Base-by-base conservation (phyloP, 2,888 invertebrate species). In the Mylabris sibirica region DNA sequence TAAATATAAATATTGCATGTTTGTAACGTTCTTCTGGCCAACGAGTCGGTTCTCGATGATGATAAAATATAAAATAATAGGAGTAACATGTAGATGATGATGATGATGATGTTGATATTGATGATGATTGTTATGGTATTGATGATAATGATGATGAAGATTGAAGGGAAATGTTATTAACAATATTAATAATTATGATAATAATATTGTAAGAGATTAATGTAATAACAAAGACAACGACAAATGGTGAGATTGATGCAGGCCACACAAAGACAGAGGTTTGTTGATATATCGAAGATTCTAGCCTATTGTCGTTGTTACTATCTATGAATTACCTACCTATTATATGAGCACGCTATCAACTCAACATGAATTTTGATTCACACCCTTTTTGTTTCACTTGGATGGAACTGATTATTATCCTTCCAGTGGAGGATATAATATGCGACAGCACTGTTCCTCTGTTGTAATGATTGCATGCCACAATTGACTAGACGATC, bases 1-100 rank as follows among this genome's bases (percentile, higher is more conserved):
- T 80, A 78, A 79, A 79, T 80, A 78, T 59, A 77, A 75, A 72
- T 78, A 75, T 75, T 80, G 79, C 79, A 80, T 80, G 79, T 74
- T 78, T 79, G 75, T 79, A 74, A 62, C 69, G 70, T 67, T 75
- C 66, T 70, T 68, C 67, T 73, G 73, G 74, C 73, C 74, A 66
- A 74, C 69, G 72, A 67, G 72, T 73, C 75, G 78, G 78, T 79
- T 78, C 78, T 77, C 75, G 71, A 62, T 17, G 59, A 38, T 60
- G 49, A 53, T 22, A 53, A 53, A 53, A 24, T 49, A 11, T 20
- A 20, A 49, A 49, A 20, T 20, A 49, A 49, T 49, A 17, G 17
- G 3, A 44, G 12, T 17, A 6, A 44, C 17, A 17, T 17, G 41
- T 3, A n/a, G 11, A 44, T 17, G 17, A 44, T 44, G 44, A 44